Evolutionary conservation across 2,797 vertebrate species (phyloP).

Genomic region (Aythya fuligula): DNA sequence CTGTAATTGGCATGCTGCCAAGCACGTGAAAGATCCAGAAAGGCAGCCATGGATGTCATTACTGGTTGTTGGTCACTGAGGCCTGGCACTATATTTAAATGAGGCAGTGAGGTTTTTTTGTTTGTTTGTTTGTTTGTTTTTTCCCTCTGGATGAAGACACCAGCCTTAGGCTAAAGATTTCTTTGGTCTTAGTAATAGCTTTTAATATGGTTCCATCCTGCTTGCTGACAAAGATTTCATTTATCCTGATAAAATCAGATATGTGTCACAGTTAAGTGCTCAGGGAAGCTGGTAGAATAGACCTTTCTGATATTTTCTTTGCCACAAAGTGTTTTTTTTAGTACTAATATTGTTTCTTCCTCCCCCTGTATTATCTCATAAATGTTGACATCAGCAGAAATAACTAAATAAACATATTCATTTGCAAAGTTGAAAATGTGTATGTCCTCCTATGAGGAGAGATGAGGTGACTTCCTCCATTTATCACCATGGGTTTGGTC

Average conservation of each 20-base stretch:
- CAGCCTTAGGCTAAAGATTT: slow-evolving; percentile 10
- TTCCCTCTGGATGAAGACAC: neutral
- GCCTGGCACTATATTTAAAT: neutral
- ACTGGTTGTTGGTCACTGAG: neutral
- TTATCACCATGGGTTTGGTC: neutral
- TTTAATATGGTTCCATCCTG: neutral
- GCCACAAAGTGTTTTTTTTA: neutral
- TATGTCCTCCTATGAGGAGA: neutral
- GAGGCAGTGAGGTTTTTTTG: neutral
- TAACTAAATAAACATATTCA: neutral
- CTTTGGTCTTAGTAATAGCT: neutral
- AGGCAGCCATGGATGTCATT: neutral
- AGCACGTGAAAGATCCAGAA: neutral
- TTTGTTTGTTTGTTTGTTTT: neutral
- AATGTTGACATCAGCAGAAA: neutral
- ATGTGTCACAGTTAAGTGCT: neutral
- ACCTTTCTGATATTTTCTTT: neutral
- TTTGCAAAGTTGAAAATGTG: neutral
- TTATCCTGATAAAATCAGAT: neutral
- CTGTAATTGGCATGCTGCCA: neutral
- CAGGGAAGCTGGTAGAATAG: neutral
- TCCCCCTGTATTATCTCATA: neutral
- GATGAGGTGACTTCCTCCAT: neutral
- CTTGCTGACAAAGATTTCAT: slow-evolving; percentile 10
- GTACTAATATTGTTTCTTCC: neutral